Evolutionary conservation across 92 coral and sea anemone species (phyloP), one percentile per base, ranked within the genome.

Genomic region (Isaurus tuberculatus): DNA sequence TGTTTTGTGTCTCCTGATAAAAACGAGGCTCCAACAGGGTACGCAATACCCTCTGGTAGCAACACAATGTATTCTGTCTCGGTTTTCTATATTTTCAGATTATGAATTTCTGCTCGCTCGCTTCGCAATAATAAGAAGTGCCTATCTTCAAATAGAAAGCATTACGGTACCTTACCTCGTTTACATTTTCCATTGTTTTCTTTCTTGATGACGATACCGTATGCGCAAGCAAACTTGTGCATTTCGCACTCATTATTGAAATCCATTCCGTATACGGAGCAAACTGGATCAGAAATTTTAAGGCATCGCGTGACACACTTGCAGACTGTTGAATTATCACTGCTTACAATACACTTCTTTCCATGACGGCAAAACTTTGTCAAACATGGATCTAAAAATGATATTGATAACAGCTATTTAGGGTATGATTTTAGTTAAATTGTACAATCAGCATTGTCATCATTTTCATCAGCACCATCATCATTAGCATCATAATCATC

Each of bases 201-300:
- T 4, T 88, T 83, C 51, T 70, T 86, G 34, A 90, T 84, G 69
- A 91, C 68, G 61, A 91, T 79, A 8, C 91, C 97, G 60, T 77
- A 53, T 8, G 49, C 77, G 75, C 97, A 93, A 8, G 97, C 97
- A 80, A 90, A 86, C 89, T 88, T 93, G 84, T 91, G 92, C 88
- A 93, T 88, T 49, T 93, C 90, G 80, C 97, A 93, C 1, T 72
- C 75, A 87, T 51, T 93, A 87, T 66, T 78, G 88, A 85, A 85
- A 33, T 88, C 65, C 73, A 80, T 86, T 51, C 82, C 82, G 84
- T 85, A 93, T 43, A 84, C 88, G 73, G 92, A 91, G 83, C 97
- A 93, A 5, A 93, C 92, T 2, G 89, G 89, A 63, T 89, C 90
- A 29, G 81, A 72, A 40, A 79, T 46, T 13, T 65, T 87, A 17